Evolutionary conservation across 2,113 vertebrate species (phyloP), one percentile per base, ranked within the genome.

Genomic region (Lipotes vexillifer): DNA sequence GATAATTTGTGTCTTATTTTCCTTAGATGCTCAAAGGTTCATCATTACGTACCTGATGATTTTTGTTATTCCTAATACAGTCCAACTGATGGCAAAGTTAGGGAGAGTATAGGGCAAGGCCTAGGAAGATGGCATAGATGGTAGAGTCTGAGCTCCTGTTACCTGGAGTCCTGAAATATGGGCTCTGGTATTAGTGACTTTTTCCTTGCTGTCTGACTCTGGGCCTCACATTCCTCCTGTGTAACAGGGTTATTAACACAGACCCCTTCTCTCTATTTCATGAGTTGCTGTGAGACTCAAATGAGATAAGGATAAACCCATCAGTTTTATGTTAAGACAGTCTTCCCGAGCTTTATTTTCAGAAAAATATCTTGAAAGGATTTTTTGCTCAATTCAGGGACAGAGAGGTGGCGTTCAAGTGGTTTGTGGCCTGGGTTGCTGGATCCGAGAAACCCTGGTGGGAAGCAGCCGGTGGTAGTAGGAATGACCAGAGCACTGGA

Each of bases 381-480:
- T 83, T 78, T 89, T 90, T 38, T 77, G 63, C 33, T 87, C 44
- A 59, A 49, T 44, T 86, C 61, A 61, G n/a, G 38, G 12, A 36
- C 52, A 93, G 86, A 87, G 57, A 74, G 20, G 63, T 61, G 29
- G 63, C 89, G 31, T 46, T 2, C 23, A 52, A 14, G 21, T 77
- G 44, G 27, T 63, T 27, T 82, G 93, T 92, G 72, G 61, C 61
- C 6, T 83, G 78, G 57, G 38, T 55, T 55, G 55, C 33, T 82
- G 10, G 81, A 87, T 91, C 88, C 95, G 29, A 90, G 82, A 63
- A 72, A 44, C 89, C 77, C 78, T 82, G 41, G 17, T 90, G 84
- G 94, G 91, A 92, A 88, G 41, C 93, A 59, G 71, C 41, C 20
- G 90, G 93, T 52, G 44, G 63, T 74, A 27, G 57, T 11, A 13